These are phyloP conservation scores for Antheraea assamensis DNA, from an alignment of 2,888 invertebrate species.

Conservation along the genomic window DNA sequence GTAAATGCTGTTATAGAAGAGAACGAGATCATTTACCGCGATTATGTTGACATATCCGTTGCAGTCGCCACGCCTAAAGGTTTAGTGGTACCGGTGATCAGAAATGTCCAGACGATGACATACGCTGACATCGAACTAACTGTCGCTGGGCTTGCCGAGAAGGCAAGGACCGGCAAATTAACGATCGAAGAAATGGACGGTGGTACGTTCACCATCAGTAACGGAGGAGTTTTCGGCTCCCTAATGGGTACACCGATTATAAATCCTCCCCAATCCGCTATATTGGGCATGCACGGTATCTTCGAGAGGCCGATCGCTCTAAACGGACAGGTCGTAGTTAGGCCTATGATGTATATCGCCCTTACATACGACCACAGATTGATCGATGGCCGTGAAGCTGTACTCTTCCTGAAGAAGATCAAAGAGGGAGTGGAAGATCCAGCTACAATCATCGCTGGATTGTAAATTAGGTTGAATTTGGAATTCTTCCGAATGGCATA, in stretches of 20 bases:
- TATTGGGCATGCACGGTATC: slow-evolving; percentile 99
- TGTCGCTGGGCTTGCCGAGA: slow-evolving; percentile 94
- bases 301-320: slow-evolving; percentile 97
- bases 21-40: slow-evolving; percentile 90
- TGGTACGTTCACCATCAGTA: slow-evolving; percentile 99
- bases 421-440: slow-evolving; percentile 99
- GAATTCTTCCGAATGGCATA: slow-evolving; percentile 40
- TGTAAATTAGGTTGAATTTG: slow-evolving; percentile 82
- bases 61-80: slow-evolving; percentile 99
- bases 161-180: slow-evolving; percentile 92
- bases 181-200: slow-evolving; percentile 99
- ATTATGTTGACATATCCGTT: slow-evolving; percentile 99
- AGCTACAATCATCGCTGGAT: slow-evolving; percentile 94
- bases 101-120: slow-evolving; percentile 97
- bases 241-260: slow-evolving; percentile 99
- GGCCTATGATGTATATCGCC: slow-evolving; percentile 99
- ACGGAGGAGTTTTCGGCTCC: slow-evolving; percentile 99
- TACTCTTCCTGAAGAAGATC: slow-evolving; percentile 97
- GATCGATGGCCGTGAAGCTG: slow-evolving; percentile 99
- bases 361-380: slow-evolving; percentile 99
- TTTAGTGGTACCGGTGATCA: slow-evolving; percentile 97
- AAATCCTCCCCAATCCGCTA: slow-evolving; percentile 99
- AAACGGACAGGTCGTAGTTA: slow-evolving; percentile 97
- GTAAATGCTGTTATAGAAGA: slow-evolving; percentile 99
- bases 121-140: slow-evolving; percentile 97